These are phyloP conservation scores for Muricea muricata DNA, from an alignment of 92 coral and sea anemone species.

Conservation along the genomic window DNA sequence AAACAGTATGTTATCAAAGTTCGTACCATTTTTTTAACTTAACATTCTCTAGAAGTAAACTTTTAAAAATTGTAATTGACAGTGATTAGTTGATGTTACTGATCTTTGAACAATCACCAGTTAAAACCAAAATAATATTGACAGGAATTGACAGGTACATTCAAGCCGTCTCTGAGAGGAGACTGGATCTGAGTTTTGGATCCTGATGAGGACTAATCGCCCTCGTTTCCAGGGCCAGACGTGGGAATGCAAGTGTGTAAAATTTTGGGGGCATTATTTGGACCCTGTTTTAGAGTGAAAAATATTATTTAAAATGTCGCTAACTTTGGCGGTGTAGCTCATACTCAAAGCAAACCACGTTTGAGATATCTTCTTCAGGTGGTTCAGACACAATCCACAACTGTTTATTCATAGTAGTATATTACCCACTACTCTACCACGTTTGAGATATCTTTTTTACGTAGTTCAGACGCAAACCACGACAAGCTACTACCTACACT, in stretches of 20 bases:
- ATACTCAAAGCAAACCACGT: too few relatives aligned
- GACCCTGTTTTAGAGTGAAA: not conserved
- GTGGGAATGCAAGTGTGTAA: not conserved
- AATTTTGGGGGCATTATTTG: not conserved
- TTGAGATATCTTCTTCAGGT: too few relatives aligned
- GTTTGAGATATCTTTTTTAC: too few relatives aligned
- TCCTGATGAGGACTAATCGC: not conserved
- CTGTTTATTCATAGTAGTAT: too few relatives aligned
- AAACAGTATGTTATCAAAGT: not conserved
- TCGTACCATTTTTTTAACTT: not conserved
- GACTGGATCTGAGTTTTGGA: not conserved
- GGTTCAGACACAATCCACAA: too few relatives aligned
- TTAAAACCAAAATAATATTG: not conserved
- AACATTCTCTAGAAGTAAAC: not conserved
- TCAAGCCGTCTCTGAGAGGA: not conserved
- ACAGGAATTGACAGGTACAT: not conserved
- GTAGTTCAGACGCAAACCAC: too few relatives aligned
- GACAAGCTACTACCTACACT: too few relatives aligned
- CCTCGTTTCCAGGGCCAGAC: not conserved
- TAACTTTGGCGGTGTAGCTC: too few relatives aligned
- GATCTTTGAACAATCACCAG: not conserved
- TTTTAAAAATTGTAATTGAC: not conserved
- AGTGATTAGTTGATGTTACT: not conserved
- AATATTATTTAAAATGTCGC: too few relatives aligned
- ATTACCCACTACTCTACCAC: too few relatives aligned